phyloP scores from a whole-genome alignment of 2,888 invertebrate species.

The Drosophila fungiperda region DNA sequence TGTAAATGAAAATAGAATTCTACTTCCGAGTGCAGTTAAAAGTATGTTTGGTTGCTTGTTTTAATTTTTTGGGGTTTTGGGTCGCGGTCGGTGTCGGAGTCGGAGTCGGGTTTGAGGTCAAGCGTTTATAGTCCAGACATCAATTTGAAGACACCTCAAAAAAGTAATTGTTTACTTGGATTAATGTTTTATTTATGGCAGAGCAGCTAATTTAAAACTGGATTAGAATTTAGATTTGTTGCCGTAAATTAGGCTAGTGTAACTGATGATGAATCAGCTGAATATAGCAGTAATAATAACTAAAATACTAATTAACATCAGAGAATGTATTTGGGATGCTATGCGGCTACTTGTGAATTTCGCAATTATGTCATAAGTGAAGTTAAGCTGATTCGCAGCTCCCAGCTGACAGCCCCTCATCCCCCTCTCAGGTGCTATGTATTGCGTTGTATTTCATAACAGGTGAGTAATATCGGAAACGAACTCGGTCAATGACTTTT shows the following conservation, averaged over 20 bases:
- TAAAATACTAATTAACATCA: slow-evolving; percentile 29
- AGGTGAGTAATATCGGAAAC: slow-evolving; percentile 80
- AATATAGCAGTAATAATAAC: background rate
- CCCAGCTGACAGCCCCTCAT: slow-evolving; percentile 13
- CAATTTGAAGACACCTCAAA: background rate
- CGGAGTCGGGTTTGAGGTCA: background rate
- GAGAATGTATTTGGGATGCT: slow-evolving; percentile 1
- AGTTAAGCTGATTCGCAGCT: slow-evolving; percentile 16
- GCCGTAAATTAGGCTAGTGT: background rate
- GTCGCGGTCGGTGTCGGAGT: slow-evolving; percentile 37
- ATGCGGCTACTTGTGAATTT: slow-evolving; percentile 55
- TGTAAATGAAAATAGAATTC: slow-evolving; percentile 59
- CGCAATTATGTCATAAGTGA: slow-evolving; percentile 51
- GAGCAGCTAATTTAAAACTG: background rate
- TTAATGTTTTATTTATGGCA: background rate
- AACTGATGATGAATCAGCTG: background rate
- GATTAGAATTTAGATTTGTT: background rate
- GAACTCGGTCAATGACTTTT: slow-evolving; percentile 78
- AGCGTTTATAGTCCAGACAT: background rate
- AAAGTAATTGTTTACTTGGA: background rate
- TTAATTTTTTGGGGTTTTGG: slow-evolving; percentile 41
- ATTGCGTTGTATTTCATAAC: slow-evolving; percentile 71
- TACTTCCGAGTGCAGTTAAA: slow-evolving; percentile 72
- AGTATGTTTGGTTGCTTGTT: slow-evolving; percentile 20
- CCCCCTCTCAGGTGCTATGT: slow-evolving; percentile 19